Evolutionary conservation across 1,140 invertebrate genomes (phyloP), one percentile per base, ranked within the genome.

Genomic region (Liolophura sinensis): DNA sequence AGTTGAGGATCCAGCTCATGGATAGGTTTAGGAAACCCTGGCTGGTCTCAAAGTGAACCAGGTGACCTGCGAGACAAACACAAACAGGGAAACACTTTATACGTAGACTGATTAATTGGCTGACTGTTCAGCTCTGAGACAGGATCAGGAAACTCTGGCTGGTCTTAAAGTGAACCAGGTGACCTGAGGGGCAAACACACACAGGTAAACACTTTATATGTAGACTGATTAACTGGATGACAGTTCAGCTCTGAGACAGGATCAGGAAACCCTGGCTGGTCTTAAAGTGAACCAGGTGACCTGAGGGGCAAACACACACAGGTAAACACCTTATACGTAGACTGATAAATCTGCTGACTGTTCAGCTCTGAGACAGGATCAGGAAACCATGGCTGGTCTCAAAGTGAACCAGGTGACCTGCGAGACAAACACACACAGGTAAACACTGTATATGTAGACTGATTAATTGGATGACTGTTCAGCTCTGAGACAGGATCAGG

Each of bases 321-420:
- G n/a, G n/a, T n/a, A n/a, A n/a, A n/a, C n/a, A n/a, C n/a, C n/a
- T n/a, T n/a, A n/a, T n/a, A n/a, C n/a, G n/a, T n/a, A n/a, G n/a
- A n/a, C n/a, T 71, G 55, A 70, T 67, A 48, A 78, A 64, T 62
- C 73, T 77, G 3, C 62, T 66, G 14, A 67, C 5, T 18, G 71
- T 40, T 40, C 68, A 60, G 11, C 61, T 49, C 22, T 54, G 68
- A 6, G 47, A 25, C 0, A 55, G 56, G 51, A 73, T 71, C 52
- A 71, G 68, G 64, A 78, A 78, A 0, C 68, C 73, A 58, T 69
- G 64, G 62, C 75, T 73, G 18, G 69, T 73, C 60, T 69, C 52
- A 61, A 76, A 75, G 49, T 77, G 75, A 46, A 78, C 77, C 51
- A 78, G 52, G 50, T 78, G 77, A 59, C 72, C 77, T 78, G n/a